A percentile compares a stretch with the other conserved stretches of the same genome.
Conservation (phyloP, 2,888 invertebrate species). For the Mythimna pallens region DNA sequence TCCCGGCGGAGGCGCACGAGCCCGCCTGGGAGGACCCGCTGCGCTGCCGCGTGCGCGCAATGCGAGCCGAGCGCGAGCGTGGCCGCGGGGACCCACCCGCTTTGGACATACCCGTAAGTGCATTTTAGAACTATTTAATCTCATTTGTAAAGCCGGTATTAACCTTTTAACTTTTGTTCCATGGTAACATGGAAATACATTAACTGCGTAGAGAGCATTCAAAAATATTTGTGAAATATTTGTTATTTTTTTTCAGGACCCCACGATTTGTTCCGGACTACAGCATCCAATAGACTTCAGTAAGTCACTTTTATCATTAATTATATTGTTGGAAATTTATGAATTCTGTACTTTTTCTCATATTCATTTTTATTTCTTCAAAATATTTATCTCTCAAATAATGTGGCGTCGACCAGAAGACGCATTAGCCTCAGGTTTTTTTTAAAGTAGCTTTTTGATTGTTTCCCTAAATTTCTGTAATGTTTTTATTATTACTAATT, state of each 20-base stretch:
- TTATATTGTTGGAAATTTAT: not conserved
- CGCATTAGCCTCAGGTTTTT: no score
- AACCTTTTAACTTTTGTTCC: no score
- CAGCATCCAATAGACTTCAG: slow-evolving; percentile 88
- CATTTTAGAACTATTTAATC: not conserved
- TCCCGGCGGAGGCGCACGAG: slow-evolving; percentile 75
- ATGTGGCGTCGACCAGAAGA: no score
- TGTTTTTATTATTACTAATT: no score
- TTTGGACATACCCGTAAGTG: slow-evolving; percentile 34
- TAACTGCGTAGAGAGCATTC: no score
- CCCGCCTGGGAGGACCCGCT: slow-evolving; percentile 80
- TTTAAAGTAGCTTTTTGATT: no score
- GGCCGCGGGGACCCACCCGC: slow-evolving; percentile 11
- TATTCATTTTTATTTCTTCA: not conserved
- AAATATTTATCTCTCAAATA: no score
- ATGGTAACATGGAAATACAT: no score
- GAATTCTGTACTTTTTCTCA: not conserved
- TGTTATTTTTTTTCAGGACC: slow-evolving; percentile 74
- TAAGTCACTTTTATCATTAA: slow-evolving; percentile 73
- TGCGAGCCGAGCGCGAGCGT: slow-evolving; percentile 25
- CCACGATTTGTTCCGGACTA: slow-evolving; percentile 74
- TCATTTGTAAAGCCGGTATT: no score
- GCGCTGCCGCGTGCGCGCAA: slow-evolving; percentile 46
- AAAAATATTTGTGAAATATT: no score
- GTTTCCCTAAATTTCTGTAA: no score